Conservation (phyloP, 2,888 invertebrate species). For the Hydrotaea cyrtoneurina region DNA sequence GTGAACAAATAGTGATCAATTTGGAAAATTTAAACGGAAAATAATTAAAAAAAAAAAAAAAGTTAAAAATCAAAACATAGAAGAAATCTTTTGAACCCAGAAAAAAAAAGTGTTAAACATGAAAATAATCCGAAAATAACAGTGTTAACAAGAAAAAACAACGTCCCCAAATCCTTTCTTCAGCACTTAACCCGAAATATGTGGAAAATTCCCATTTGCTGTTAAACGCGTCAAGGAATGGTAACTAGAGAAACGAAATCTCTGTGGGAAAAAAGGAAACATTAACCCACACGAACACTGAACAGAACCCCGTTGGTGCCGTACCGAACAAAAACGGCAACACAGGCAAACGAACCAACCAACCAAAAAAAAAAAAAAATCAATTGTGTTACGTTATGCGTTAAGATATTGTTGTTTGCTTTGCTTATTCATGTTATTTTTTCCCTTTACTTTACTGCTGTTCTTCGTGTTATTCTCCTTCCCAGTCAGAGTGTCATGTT, state of each 20-base stretch:
- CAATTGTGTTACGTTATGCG: constrained; percentile 52
- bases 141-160: not conserved
- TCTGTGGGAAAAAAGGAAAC: not conserved
- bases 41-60: constrained; percentile 17
- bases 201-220: not conserved
- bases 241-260: constrained; percentile 1
- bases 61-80: not conserved
- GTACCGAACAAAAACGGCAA: not conserved
- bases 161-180: not conserved
- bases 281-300: constrained; percentile 56
- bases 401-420: constrained; percentile 51
- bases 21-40: not conserved
- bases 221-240: constrained; percentile 10
- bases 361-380: constrained; percentile 50
- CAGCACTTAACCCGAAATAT: not conserved
- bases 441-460: not conserved
- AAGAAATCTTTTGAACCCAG: not conserved
- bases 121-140: not conserved
- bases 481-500: constrained; percentile 15
- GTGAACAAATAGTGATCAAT: constrained; percentile 29
- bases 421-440: constrained; percentile 39
- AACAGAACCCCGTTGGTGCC: not conserved
- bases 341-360: not conserved
- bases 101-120: constrained; percentile 10
- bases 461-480: not conserved